Conservation (phyloP, 2,113 vertebrate genomes). For the Cromileptes altivelis region DNA sequence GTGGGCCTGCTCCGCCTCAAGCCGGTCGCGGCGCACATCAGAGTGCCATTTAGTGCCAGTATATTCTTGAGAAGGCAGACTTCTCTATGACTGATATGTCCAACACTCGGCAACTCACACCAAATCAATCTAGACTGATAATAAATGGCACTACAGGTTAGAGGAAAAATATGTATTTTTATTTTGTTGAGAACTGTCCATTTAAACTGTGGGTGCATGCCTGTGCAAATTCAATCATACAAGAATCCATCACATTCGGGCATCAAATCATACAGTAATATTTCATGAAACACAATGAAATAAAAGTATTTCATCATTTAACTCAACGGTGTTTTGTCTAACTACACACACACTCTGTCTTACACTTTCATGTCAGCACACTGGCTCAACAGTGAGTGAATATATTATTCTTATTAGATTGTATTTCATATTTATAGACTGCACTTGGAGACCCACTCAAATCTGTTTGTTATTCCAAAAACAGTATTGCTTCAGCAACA, state of each 20-base stretch:
- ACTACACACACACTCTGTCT: not conserved
- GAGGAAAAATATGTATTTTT: too few relatives aligned
- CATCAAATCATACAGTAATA: not conserved
- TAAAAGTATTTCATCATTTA: not conserved
- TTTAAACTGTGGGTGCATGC: not conserved
- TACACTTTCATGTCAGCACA: not conserved
- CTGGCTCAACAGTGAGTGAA: not conserved
- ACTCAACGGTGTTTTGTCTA: not conserved
- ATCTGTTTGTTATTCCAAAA: conserved; percentile 60
- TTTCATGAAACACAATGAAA: not conserved
- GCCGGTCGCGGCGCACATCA: too few relatives aligned
- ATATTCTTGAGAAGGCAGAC: too few relatives aligned
- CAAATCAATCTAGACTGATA: too few relatives aligned
- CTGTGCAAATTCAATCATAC: not conserved
- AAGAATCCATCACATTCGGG: not conserved
- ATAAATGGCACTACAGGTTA: too few relatives aligned
- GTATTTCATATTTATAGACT: conserved; percentile 41
- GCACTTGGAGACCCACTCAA: conserved; percentile 22
- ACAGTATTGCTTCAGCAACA: conserved; percentile 25
- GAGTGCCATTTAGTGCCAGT: too few relatives aligned
- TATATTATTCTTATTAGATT: conserved; percentile 9
- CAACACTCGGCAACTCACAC: too few relatives aligned
- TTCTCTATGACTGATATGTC: too few relatives aligned
- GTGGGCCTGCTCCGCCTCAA: too few relatives aligned
- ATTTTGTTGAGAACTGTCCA: too few relatives aligned